These are phyloP conservation scores for Bhutanitis thaidina DNA, from an alignment of 2,888 invertebrate species.

Conservation along the genomic window DNA sequence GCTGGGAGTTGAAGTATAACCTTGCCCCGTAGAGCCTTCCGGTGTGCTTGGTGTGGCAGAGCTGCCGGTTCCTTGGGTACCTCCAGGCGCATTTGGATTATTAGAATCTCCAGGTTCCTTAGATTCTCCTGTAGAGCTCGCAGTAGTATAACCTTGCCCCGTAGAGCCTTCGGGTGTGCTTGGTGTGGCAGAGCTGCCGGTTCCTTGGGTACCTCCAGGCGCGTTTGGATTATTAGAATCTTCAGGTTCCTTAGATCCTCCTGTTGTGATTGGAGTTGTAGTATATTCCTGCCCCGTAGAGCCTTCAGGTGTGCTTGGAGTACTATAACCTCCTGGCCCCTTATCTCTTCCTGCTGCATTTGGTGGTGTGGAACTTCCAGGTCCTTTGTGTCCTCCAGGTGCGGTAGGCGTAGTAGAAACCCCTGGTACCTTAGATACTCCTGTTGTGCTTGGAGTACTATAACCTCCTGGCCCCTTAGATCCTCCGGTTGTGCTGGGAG, in stretches of 20 bases:
- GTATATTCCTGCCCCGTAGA: neutral
- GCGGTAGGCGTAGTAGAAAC: neutral
- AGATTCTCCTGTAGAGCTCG: neutral
- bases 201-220: neutral
- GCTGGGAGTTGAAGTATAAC: neutral
- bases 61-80: neutral
- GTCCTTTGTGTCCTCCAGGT: neutral
- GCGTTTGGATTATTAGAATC: neutral
- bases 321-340: too few relatives aligned
- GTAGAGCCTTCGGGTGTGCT: too few relatives aligned
- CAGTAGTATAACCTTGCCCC: neutral
- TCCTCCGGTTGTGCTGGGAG: neutral
- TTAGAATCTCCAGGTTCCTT: too few relatives aligned
- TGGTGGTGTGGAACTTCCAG: too few relatives aligned
- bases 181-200: too few relatives aligned
- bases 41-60: neutral
- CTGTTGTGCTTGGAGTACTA: neutral
- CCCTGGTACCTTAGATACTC: neutral
- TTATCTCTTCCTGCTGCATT: too few relatives aligned
- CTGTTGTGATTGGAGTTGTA: neutral
- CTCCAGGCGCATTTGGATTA: neutral
- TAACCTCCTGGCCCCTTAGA: neutral
- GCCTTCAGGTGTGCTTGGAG: neutral
- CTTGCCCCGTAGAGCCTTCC: neutral
- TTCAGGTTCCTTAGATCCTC: neutral